Evolutionary conservation across 2,888 invertebrate genomes (phyloP), one percentile per base, ranked within the genome.

Genomic region (Eurytoma californica): DNA sequence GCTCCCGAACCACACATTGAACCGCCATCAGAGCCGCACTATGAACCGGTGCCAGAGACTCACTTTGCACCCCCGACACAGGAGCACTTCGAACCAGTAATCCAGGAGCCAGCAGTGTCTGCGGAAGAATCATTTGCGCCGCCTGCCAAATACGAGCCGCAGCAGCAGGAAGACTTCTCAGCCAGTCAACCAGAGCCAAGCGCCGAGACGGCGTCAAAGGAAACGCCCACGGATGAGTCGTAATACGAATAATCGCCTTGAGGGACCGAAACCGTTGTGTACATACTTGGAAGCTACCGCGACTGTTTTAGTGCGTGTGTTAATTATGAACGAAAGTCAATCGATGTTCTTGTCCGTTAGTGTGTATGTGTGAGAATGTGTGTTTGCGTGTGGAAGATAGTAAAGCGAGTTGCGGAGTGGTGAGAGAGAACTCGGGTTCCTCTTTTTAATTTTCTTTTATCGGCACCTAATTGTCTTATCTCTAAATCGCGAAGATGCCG

Each of bases 381-480:
- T 57, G 24, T 55, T 65, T 65, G 65, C 55, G 67, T 20, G 67
- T n/a, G 51, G 67, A 65, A 57, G 55, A 69, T 18, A 76, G 28
- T 65, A 47, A 68, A 77, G 66, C 74, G 66, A 74, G 20, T 66
- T 24, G 77, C 77, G 84, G 85, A 85, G 84, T 85, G 85, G 85
- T 84, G 83, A 80, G 78, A 83, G 83, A 82, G 83, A 84, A 77
- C 78, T 84, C 83, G 82, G 83, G 80, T 81, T 82, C 83, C 83
- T 73, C 63, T 53, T 69, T 47, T 61, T 57, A 55, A 49, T 39
- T 9, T 63, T 63, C 47, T 18, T 47, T 53, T 63, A 39, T 63
- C 39, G 63, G 63, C 47, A 39, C 47, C 47, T 18, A 63, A 16
- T 61, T 63, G n/a, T 63, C 39, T 47, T 39, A 39, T 63, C 18